These are phyloP conservation scores for Aphyosemion australe DNA, from an alignment of 2,113 vertebrate species.

Conservation along the genomic window DNA sequence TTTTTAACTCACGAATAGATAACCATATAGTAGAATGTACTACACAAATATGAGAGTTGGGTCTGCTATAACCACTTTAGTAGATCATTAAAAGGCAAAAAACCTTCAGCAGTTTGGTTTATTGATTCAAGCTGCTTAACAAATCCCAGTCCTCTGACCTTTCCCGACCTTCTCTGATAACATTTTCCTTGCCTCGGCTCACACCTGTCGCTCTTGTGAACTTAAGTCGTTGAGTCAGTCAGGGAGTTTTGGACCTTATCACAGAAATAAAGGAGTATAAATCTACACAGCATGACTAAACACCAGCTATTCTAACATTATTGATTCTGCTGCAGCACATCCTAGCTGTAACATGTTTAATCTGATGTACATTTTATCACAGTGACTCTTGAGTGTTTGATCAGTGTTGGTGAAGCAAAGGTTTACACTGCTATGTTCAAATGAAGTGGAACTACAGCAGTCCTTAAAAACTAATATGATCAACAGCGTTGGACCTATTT, in stretches of 20 bases:
- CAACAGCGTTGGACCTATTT: background rate
- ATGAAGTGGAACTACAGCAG: background rate
- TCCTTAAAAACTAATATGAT: constrained; percentile 6
- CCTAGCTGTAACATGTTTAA: too few species aligned
- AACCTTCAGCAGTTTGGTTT: constrained; percentile 33
- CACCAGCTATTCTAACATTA: background rate
- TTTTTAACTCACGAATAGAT: background rate
- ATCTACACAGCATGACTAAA: constrained; percentile 19
- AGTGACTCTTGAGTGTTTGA: background rate
- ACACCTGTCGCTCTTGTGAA: constrained; percentile 44
- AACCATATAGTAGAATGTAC: too few species aligned
- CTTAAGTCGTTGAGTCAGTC: constrained; percentile 25
- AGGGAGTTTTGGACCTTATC: constrained; percentile 14
- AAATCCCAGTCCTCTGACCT: constrained; percentile 27
- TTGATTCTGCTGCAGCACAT: background rate
- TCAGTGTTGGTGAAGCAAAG: too few species aligned
- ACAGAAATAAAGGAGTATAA: constrained; percentile 10
- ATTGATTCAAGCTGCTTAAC: constrained; percentile 29
- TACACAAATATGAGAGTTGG: background rate
- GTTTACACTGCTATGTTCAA: too few species aligned
- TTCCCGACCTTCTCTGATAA: constrained; percentile 39
- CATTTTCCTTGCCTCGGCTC: constrained; percentile 26
- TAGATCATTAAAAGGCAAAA: constrained; percentile 32
- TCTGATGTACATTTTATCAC: background rate
- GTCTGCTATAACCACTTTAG: background rate